Conservation (phyloP, 2,888 invertebrate genomes). For the Thymelicus lineola region DNA sequence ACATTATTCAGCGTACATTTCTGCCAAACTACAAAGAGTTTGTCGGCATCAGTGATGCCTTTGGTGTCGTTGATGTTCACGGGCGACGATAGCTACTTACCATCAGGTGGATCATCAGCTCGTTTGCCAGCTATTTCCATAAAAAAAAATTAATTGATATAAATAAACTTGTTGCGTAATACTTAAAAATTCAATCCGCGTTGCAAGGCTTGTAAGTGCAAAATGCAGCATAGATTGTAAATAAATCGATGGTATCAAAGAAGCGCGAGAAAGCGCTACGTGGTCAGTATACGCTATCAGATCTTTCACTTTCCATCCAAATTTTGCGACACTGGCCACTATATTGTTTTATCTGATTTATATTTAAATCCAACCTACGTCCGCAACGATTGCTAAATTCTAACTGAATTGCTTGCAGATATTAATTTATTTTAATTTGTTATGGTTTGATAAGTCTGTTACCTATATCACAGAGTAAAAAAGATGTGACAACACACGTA, state of each 20-base stretch:
- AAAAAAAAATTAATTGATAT: background rate
- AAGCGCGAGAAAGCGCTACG: constrained; percentile 51
- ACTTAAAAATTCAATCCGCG: constrained; percentile 15
- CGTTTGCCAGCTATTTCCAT: too few species aligned
- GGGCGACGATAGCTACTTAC: too few species aligned
- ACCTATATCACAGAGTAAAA: background rate
- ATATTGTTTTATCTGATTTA: constrained; percentile 42
- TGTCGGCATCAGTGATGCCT: too few species aligned
- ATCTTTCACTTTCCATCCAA: constrained; percentile 51
- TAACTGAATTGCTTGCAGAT: background rate
- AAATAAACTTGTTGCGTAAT: constrained; percentile 5
- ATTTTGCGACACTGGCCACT: constrained; percentile 47
- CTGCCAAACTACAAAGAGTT: too few species aligned
- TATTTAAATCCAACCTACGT: constrained; percentile 8
- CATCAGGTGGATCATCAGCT: too few species aligned
- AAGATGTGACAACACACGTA: background rate
- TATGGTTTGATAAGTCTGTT: too few species aligned
- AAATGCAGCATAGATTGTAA: constrained; percentile 32
- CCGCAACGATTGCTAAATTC: background rate
- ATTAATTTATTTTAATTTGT: background rate
- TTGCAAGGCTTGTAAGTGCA: constrained; percentile 10
- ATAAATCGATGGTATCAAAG: constrained; percentile 37
- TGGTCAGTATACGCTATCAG: constrained; percentile 48
- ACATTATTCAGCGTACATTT: too few species aligned
- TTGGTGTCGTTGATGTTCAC: too few species aligned